phyloP scores from a whole-genome alignment of 2,113 vertebrate species.

The Physeter macrocephalus region DNA sequence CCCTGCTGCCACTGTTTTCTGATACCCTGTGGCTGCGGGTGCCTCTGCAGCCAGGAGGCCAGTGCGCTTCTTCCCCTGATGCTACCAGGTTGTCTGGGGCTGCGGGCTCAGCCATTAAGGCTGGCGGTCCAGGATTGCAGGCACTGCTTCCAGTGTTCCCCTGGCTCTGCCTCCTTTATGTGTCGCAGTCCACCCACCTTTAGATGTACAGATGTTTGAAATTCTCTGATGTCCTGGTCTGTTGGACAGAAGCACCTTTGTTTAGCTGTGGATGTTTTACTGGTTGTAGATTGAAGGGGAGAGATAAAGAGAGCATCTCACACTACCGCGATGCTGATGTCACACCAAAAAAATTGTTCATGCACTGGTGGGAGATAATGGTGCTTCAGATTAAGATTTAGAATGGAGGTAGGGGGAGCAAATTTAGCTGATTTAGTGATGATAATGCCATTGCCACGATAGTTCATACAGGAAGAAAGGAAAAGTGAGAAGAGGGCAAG shows the following conservation, averaged over 20 bases:
- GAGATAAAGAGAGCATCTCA: not conserved
- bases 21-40: fast-evolving
- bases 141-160: not conserved
- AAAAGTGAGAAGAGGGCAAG: not conserved
- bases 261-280: not conserved
- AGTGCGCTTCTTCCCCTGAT: not conserved
- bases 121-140: not conserved
- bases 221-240: not conserved
- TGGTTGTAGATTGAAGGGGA: not conserved
- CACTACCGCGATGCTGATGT: not conserved
- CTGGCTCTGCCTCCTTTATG: not conserved
- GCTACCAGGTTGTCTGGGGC: not conserved
- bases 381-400: not conserved
- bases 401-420: not conserved
- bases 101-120: not conserved
- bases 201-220: not conserved
- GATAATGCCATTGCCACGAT: not conserved
- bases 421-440: not conserved
- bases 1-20: not conserved
- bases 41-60: not conserved
- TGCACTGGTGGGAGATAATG: not conserved
- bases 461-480: not conserved
- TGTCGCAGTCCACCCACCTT: not conserved
- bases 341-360: not conserved
- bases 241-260: not conserved